A percentile compares a stretch with the other conserved stretches of the same genome.
These are phyloP conservation scores for Tragopan temminckii DNA, from an alignment of 2,797 vertebrate genomes.

Conservation along the genomic window DNA sequence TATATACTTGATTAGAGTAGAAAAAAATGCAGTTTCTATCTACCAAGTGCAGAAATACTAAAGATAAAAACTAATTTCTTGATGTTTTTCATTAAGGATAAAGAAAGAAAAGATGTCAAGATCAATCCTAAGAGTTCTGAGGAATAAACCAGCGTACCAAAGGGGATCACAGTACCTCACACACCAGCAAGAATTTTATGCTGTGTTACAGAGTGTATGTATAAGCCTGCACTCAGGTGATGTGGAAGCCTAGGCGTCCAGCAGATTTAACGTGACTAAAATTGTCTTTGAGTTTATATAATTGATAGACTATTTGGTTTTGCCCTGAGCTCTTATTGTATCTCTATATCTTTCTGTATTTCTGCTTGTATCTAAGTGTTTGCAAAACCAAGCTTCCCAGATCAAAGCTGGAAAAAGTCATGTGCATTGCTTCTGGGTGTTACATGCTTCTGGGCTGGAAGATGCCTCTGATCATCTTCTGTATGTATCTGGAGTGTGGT, in stretches of 20 bases:
- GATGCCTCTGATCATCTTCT: background rate
- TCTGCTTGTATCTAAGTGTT: background rate
- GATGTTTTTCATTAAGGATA: background rate
- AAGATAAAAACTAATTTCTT: background rate
- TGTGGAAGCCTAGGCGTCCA: background rate
- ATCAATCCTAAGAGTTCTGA: background rate
- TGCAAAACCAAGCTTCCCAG: background rate
- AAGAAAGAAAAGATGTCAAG: background rate
- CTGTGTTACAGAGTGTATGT: background rate
- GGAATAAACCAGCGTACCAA: background rate
- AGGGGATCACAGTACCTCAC: background rate
- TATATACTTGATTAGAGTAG: background rate
- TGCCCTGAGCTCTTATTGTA: background rate
- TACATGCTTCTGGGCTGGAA: background rate
- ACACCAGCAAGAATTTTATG: background rate
- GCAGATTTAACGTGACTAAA: background rate
- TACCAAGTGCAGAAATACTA: background rate
- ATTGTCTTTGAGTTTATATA: background rate
- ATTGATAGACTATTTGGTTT: background rate
- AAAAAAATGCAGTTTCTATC: background rate
- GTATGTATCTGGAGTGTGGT: background rate
- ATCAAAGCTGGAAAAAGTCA: background rate
- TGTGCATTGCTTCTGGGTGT: background rate
- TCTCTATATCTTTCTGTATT: background rate
- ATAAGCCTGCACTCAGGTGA: rapidly evolving